Evolutionary conservation across 2,797 vertebrate genomes (phyloP), one percentile per base, ranked within the genome.

Genomic region (Cyprinella venusta): DNA sequence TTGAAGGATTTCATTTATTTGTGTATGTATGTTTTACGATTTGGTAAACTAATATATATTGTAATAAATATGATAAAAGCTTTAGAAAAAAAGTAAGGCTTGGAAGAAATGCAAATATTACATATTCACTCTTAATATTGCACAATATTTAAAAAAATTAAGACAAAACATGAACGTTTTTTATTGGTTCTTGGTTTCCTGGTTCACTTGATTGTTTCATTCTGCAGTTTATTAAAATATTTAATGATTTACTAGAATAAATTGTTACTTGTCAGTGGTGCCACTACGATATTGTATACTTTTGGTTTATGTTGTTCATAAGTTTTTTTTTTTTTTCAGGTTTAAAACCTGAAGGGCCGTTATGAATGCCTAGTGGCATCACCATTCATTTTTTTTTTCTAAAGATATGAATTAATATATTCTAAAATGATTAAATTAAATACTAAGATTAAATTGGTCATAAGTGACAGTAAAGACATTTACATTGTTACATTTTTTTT

Each of bases 401-500:
- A 42, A 30, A 50, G 0, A 68, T 6, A 40, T 10, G 0, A 30
- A 71, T 18, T 48, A 30, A 10, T 48, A 48, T 71, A 10, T 26
- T 18, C 16, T 48, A 48, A 15, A 45, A 24, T 38, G 40, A 18
- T 45, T 12, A 4, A 42, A 42, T 42, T 1, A 12, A 42, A 42
- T 42, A 12, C 9, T 42, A 42, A 2, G 40, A 18, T 45, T 12
- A 4, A 70, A 70, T 4, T n/a, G 38, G 15, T 68, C 36, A 68
- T 40, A 40, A 15, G 6, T 68, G 6, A 45, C 13, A 69, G 38
- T 24, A 69, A 61, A 42, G 12, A 16, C 38, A 4, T 69, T 69
- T 70, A 26, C 13, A 70, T 70, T 21, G 45, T 72, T 70, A 70
- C n/a, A 71, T 15, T 48, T 70, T 18, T 45, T 70, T 70, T n/a